phyloP scores from a whole-genome alignment of 2,113 vertebrate species.

The Centropus bengalensis region DNA sequence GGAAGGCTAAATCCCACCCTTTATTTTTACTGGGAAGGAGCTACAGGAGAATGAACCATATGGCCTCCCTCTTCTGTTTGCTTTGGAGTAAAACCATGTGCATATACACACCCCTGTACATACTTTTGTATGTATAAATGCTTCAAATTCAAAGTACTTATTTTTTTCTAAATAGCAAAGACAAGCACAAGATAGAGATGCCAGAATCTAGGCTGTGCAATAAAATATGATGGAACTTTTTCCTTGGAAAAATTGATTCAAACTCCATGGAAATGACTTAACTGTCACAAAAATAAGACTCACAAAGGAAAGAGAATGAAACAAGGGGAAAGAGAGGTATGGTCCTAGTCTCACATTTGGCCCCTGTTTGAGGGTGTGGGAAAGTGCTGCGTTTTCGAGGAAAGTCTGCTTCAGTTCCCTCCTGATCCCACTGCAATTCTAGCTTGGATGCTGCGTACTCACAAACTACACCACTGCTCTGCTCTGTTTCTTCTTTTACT shows the following conservation, averaged over 20 bases:
- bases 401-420: neutral
- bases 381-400: neutral
- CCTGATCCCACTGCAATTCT: neutral
- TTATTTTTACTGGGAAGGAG: neutral
- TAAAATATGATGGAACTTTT: neutral
- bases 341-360: neutral
- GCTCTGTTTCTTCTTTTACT: neutral
- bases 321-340: neutral
- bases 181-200: neutral
- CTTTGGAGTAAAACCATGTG: slow-evolving; percentile 13
- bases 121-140: neutral
- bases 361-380: neutral
- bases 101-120: neutral
- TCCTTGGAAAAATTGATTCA: neutral
- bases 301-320: neutral
- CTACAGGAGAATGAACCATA: neutral
- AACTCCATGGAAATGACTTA: neutral
- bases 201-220: neutral
- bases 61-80: neutral
- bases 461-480: neutral
- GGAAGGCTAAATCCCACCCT: slow-evolving; percentile 20
- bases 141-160: neutral
- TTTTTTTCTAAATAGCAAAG: neutral
- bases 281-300: neutral
- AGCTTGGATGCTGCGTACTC: neutral